phyloP scores from a whole-genome alignment of 2,888 invertebrate genomes.

The Ochropacha duplaris region DNA sequence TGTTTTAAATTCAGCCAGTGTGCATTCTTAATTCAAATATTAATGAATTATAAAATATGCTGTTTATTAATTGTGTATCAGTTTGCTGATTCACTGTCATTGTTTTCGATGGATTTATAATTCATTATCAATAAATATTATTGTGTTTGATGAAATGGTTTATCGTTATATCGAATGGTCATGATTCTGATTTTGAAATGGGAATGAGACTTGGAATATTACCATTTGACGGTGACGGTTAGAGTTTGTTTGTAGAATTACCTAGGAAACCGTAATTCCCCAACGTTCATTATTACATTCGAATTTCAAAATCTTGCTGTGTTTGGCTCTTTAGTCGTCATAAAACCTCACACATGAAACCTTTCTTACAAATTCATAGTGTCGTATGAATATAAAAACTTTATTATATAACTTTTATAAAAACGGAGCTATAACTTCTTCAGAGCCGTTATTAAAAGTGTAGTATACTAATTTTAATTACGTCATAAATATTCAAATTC shows the following conservation, averaged over 20 bases:
- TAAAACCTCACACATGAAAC: no score
- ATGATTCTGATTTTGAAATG: neutral
- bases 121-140: neutral
- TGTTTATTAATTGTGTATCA: neutral
- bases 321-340: no score
- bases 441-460: slow-evolving; percentile 1
- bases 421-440: neutral
- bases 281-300: no score
- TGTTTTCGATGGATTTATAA: neutral
- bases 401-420: neutral
- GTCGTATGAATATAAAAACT: neutral
- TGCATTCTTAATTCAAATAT: neutral
- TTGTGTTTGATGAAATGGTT: neutral
- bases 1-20: neutral
- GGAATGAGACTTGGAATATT: no score
- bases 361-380: neutral
- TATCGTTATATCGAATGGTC: neutral
- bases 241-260: no score
- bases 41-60: neutral
- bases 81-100: neutral
- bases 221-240: no score
- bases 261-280: no score
- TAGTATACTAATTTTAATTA: slow-evolving; percentile 7
- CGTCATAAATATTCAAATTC: slow-evolving; percentile 38
- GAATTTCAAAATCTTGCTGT: no score